Evolutionary conservation across 1,140 invertebrate genomes (phyloP), one percentile per base, ranked within the genome.

Genomic region (Leptinotarsa undecemlineata): DNA sequence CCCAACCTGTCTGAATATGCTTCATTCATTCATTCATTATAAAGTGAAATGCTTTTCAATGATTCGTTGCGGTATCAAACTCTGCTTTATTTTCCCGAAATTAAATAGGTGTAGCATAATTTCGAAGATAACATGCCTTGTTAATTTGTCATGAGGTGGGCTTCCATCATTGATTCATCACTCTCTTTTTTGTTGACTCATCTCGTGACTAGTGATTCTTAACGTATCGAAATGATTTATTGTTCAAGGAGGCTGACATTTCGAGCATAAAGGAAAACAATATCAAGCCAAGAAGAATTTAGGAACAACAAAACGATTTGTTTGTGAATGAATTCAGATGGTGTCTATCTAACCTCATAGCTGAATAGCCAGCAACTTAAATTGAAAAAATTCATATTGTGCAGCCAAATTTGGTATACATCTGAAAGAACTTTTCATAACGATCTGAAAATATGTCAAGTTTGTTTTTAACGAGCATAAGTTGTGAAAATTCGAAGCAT

Each of bases 91-190:
- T 57, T 57, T 57, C n/a, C n/a, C 17, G 51, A 57, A 57, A 57
- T 57, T 19, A 15, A 57, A 57, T 57, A 57, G 51, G 51, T 57
- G 51, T 57, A 57, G 15, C 51, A 57, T 19, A 19, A 57, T 57
- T 57, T 57, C 51, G 51, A 57, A 57, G 15, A 57, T 57, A 57
- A n/a, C 51, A n/a, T 57, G 51, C 51, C 51, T 57, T 57, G 51
- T 57, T 57, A 57, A 57, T 57, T 57, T 57, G 51, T 57, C 51
- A 57, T 57, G 51, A 57, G 51, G 51, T 57, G 51, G 51, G 14
- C 51, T 57, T 57, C 51, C 14, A 57, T 57, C 51, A 57, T 57
- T 57, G 51, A 57, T 57, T 57, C 51, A 57, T 57, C 51, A 57
- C 51, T 57, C 51, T 15, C 1, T 57, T 57, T 57, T 17, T 17